A percentile compares a stretch with the other conserved stretches of the same genome.
Evolutionary conservation across 2,113 vertebrate genomes (phyloP).

Genomic region (Thryonomys swinderianus): DNA sequence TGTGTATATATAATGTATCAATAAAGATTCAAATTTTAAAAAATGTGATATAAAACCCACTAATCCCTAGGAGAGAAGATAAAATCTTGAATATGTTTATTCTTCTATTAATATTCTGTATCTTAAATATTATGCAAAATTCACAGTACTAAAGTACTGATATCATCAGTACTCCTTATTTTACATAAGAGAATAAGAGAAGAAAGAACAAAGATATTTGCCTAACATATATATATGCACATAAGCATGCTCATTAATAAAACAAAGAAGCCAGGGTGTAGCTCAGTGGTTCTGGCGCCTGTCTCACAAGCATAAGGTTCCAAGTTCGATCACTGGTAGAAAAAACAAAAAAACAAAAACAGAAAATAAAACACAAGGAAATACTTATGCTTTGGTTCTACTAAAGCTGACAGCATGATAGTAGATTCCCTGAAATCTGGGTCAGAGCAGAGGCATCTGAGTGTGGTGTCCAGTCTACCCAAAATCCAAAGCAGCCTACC

Average conservation of each 20-base stretch:
- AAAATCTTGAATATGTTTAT: background rate
- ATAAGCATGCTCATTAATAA: background rate
- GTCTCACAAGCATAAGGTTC: no score
- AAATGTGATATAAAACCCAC: background rate
- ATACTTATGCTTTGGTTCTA: background rate
- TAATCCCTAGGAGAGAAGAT: background rate
- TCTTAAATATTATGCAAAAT: background rate
- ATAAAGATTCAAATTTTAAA: no score
- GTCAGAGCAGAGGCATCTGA: background rate
- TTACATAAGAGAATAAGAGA: background rate
- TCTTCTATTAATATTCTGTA: background rate
- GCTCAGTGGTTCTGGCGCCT: no score
- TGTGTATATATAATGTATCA: no score
- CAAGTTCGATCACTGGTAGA: no score
- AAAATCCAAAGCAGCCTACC: conserved; percentile 20
- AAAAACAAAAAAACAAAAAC: no score
- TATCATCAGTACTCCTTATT: background rate
- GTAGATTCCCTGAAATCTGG: background rate
- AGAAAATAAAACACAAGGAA: background rate
- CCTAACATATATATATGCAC: background rate
- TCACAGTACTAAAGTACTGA: background rate
- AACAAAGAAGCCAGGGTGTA: no score
- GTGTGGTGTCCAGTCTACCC: background rate
- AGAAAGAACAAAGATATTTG: background rate
- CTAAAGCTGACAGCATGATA: background rate